Evolutionary conservation across 2,797 vertebrate genomes (phyloP), one percentile per base, ranked within the genome.

Genomic region (Salmo trutta): DNA sequence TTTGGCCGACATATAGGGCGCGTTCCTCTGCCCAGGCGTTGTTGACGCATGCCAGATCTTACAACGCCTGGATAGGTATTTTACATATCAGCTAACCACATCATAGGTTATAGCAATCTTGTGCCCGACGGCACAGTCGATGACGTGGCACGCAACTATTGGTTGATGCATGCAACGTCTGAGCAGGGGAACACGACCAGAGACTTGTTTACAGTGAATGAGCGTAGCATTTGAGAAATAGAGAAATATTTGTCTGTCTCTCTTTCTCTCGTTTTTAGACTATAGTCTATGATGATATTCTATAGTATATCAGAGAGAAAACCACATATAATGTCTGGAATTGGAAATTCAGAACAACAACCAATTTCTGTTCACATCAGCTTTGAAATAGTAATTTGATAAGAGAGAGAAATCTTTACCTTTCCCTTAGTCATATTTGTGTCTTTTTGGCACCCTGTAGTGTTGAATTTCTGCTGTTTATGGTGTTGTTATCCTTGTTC

Each of bases 381-480:
- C 65, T 75, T 1, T 72, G n/a, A 64, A 52, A 64, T 70, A 16
- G 52, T 31, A 41, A 52, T 1, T 16, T 67, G 1, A 19, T 12
- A 33, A 6, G 0, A 72, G 10, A 47, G 10, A n/a, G 1, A 53
- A 4, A 71, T 62, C 31, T 16, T 15, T 92, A 95, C 94, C 93
- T 94, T 94, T 84, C 78, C 91, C 81, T 93, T 92, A 70, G 93
- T 92, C 93, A 94, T 94, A 79, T 62, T 88, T 74, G 14, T n/a
- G 51, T 72, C 36, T 77, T 80, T 80, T 17, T 75, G 24, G 56
- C 19, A 21, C 8, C 51, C 80, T 56, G 74, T 27, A 71, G 8
- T 70, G 17, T 19, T 78, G 3, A 54, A n/a, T 17, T 74, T n/a
- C 10, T 73, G 54, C 21, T 72, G 72, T 73, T 68, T 81, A 65